A percentile compares a stretch with the other conserved stretches of the same genome.
Conservation (phyloP, 2,797 vertebrate genomes). For the Neoniphon sammara region DNA sequence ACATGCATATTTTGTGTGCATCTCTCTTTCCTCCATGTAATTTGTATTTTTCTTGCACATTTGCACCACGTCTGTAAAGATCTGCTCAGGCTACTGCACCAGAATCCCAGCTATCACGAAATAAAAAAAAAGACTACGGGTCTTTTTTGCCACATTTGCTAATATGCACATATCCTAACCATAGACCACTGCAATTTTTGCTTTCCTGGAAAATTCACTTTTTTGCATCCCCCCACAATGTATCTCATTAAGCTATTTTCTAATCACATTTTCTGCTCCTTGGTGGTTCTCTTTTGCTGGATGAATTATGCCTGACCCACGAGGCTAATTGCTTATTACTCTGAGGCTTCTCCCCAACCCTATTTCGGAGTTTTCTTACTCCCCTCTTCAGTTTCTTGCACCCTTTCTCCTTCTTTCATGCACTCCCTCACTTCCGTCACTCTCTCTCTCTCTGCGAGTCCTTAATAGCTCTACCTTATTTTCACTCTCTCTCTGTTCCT, state of each 20-base stretch:
- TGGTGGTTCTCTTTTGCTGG: conserved; percentile 42
- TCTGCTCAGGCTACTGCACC: background rate
- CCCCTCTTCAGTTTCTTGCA: conserved; percentile 4
- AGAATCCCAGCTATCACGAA: background rate
- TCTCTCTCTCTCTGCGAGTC: background rate
- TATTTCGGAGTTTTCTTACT: conserved; percentile 40
- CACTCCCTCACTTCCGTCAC: background rate
- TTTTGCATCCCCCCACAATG: background rate
- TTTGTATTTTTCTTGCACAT: too few species aligned
- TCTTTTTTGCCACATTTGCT: background rate
- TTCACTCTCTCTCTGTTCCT: conserved; percentile 34
- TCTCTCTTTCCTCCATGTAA: too few species aligned
- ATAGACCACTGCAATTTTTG: conserved; percentile 7
- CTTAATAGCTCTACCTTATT: conserved; percentile 35
- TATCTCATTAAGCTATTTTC: conserved; percentile 23
- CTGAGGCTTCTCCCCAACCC: conserved; percentile 42
- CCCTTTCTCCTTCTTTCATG: conserved; percentile 5
- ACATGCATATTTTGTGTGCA: too few species aligned
- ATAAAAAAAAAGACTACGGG: background rate
- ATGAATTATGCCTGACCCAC: conserved; percentile 56
- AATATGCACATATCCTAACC: background rate
- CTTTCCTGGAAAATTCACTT: conserved; percentile 27
- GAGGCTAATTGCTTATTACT: conserved; percentile 54
- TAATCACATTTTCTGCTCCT: conserved; percentile 42
- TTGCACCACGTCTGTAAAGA: background rate